Base-by-base conservation (phyloP, 2,797 vertebrate species). In the Australoheros facetus region DNA sequence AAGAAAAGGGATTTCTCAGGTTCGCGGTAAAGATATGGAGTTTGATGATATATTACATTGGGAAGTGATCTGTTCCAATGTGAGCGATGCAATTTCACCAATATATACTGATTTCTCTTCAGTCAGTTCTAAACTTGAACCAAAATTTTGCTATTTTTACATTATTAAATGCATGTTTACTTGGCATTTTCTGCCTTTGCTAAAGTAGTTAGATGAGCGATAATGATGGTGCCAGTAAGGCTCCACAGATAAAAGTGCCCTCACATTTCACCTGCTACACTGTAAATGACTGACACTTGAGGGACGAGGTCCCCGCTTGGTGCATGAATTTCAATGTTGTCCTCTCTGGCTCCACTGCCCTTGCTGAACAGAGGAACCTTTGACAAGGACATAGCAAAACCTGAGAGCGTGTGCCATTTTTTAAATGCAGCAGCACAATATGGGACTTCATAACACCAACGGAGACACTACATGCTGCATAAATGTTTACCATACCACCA, bases 311-410 rank as follows among this genome's bases (percentile, higher is more conserved):
- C 12, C 77, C 77, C 42, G 34, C 77, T 45, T 45, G 78, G 81
- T 64, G 87, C 75, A 77, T 92, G 89, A 92, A 92, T 92, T 87
- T 91, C 87, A 85, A 87, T 85, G 87, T 23, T 88, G 87, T 92
- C 87, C 92, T 87, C 69, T 53, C 34, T 4, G 17, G 55, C 80
- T 34, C 70, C 37, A 48, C 82, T 77, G 82, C 72, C 78, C 82
- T 88, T 84, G 64, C 75, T 62, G 45, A 83, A 92, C 88, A 92
- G 74, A 89, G 70, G 66, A 58, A 89, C 80, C 85, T 89, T 82
- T 92, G 89, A 92, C 77, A 54, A 81, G 71, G 59, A 60, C 12
- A 4, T 9, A 34, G 77, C 71, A 83, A 74, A 79, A 86, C 66
- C 37, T 16, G 0, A 56, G 32, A 56, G 48, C 12, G 58, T 3